Evolutionary conservation across 2,888 invertebrate genomes (phyloP).

Genomic region (Andrena chrysosceles): DNA sequence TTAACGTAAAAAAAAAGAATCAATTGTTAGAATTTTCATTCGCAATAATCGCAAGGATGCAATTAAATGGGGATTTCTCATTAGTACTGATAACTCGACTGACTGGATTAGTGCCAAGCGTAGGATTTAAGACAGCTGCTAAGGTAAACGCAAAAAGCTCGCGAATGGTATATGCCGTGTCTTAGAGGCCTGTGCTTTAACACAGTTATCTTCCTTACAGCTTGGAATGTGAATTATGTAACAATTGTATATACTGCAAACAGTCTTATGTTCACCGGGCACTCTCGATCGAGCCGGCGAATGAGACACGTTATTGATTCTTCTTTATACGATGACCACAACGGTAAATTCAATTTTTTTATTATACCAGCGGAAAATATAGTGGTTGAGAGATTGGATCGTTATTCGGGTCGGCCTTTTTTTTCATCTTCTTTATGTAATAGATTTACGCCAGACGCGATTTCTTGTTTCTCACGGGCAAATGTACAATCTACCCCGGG

Average conservation of each 20-base stretch:
- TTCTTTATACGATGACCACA: background rate
- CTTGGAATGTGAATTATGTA: slow-evolving; percentile 32
- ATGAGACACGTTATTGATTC: slow-evolving; percentile 33
- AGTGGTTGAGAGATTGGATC: background rate
- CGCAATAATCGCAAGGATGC: background rate
- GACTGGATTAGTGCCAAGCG: slow-evolving; percentile 58
- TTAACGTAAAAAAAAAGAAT: background rate
- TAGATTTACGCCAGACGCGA: slow-evolving; percentile 10
- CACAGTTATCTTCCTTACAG: background rate
- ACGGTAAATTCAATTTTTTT: slow-evolving; percentile 21
- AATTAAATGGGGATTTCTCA: slow-evolving; percentile 48
- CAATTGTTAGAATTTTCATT: background rate
- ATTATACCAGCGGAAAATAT: background rate
- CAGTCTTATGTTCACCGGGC: background rate
- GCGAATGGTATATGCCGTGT: slow-evolving; percentile 6
- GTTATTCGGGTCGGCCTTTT: background rate
- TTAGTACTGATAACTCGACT: slow-evolving; percentile 52
- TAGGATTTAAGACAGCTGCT: slow-evolving; percentile 40
- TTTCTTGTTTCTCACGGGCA: slow-evolving; percentile 34
- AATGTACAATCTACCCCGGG: slow-evolving; percentile 23
- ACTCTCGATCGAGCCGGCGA: slow-evolving; percentile 17
- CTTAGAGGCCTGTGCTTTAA: background rate
- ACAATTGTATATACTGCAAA: slow-evolving; percentile 2
- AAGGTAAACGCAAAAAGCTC: slow-evolving; percentile 39
- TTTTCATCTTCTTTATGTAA: background rate